Base-by-base conservation (phyloP, 2,888 invertebrate genomes). In the Dicyrtomina minuta region DNA sequence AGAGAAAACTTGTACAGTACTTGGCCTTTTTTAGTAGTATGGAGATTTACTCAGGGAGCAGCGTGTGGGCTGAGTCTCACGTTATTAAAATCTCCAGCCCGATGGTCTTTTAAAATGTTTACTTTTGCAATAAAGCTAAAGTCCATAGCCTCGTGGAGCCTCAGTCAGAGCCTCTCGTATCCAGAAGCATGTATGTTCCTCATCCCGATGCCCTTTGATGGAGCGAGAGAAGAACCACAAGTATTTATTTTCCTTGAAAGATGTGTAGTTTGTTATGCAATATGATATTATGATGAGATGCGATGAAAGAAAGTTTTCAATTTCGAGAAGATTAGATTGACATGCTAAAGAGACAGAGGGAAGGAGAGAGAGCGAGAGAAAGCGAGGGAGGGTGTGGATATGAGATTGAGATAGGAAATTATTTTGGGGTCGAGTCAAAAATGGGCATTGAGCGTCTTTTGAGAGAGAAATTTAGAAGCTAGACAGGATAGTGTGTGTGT, bases 201-300 rank as follows among this genome's bases (percentile, higher is more conserved):
- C 4, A 8, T 33, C 33, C 33, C 33, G 4, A 3, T 33, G 33
- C 33, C 33, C 33, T 33, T 33, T 33, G 33, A 33, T 33, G 33
- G 33, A 46, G 46, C 3, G n/a, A 46, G 46, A 6, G 46, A 17
- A n/a, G n/a, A 46, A 17, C 39, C 58, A 39, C 58, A 39, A 58
- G 58, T 58, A 58, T 58, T 58, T 58, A 33, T 58, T 58, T 58
- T 58, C 33, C 58, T 33, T 4, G 15, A 4, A 46, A 46, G 46
- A n/a, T 33, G 33, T 46, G 46, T 46, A 15, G 46, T 46, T 46
- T 5, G 33, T 33, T 33, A 33, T 33, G 33, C 33, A 33, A 33
- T 33, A 33, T 33, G 33, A 46, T 17, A 46, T 41, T 41, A 41
- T 46, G 46, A 53, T 8, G 24, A 24, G 53, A 51, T n/a, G 51